Evolutionary conservation across 2,797 vertebrate species (phyloP).

Genomic region (Pseudochromis fuscus): DNA sequence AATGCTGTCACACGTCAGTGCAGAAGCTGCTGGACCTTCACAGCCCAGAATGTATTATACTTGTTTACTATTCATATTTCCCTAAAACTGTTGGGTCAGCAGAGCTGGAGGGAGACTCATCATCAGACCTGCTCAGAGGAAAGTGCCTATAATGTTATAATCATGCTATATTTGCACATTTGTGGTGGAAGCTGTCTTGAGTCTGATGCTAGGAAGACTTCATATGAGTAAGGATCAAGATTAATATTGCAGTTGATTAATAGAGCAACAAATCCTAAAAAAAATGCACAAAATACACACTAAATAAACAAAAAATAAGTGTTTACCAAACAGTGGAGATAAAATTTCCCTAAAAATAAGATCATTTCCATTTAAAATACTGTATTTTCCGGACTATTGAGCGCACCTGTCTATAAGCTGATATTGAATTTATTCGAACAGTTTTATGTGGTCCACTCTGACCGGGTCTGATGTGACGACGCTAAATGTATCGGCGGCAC

Average conservation of each 20-base stretch:
- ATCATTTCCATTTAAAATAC: too few species aligned
- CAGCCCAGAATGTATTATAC: constrained; percentile 82
- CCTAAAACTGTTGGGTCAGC: constrained; percentile 77
- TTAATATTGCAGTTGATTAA: background rate
- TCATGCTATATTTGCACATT: constrained; percentile 37
- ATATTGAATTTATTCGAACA: too few species aligned
- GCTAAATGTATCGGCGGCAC: too few species aligned
- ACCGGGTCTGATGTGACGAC: too few species aligned
- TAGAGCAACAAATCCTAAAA: too few species aligned
- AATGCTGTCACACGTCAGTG: constrained; percentile 89
- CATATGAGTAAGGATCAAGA: background rate
- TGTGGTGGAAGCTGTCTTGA: background rate
- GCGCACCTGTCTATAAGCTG: too few species aligned
- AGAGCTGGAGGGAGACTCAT: constrained; percentile 79
- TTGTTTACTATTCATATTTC: constrained; percentile 86
- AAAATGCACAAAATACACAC: constrained; percentile 1
- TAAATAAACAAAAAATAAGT: too few species aligned
- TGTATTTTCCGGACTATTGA: too few species aligned
- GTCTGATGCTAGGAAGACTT: background rate
- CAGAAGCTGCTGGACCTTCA: constrained; percentile 86
- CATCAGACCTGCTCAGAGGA: constrained; percentile 46
- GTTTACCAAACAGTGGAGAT: too few species aligned
- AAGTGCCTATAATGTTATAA: constrained; percentile 40
- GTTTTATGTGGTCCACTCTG: too few species aligned
- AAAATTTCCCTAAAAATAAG: too few species aligned